Base-by-base conservation (phyloP, 2,888 invertebrate species). In the Barypeithes pellucidus region DNA sequence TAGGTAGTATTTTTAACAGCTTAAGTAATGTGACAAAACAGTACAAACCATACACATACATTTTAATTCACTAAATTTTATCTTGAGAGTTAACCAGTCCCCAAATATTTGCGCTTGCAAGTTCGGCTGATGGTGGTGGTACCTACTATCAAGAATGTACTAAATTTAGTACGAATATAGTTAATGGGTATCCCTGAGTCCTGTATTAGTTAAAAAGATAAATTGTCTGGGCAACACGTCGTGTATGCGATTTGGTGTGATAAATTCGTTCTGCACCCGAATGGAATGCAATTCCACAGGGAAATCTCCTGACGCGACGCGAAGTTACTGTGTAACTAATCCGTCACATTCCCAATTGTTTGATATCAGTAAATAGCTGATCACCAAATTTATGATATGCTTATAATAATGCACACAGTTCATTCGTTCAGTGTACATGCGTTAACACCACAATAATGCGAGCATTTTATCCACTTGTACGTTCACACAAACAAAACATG, bases 251-350 rank as follows among this genome's bases (percentile, higher is more conserved):
- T 79, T 75, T 75, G 79, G 78, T 65, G 79, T 79, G 82, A 82
- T 83, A 80, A 79, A 81, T 77, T 79, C 77, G 77, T 78, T 75
- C 72, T 79, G 78, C 78, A 77, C 77, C 77, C 80, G 79, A 82
- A 82, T 82, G 82, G 81, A 82, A 82, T 81, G 82, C 80, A 82
- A 82, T 82, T 81, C 83, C 82, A 78, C 76, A 77, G 83, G 82
- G 83, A 83, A 83, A 84, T 83, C 82, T 80, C 81, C 82, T 78
- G 81, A 79, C 79, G 5, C 29, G 29, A 29, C 29, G 29, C 29
- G 29, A 29, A 1, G 81, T 80, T 81, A 81, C 81, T 79, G 79
- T 79, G 81, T 80, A 82, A 81, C 81, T 80, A 82, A 84, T 83
- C 81, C 80, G 83, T 83, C 83, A 81, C 80, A 79, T 74, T 81